phyloP scores from a whole-genome alignment of 2,797 vertebrate genomes.

The Hemibagrus guttatus region DNA sequence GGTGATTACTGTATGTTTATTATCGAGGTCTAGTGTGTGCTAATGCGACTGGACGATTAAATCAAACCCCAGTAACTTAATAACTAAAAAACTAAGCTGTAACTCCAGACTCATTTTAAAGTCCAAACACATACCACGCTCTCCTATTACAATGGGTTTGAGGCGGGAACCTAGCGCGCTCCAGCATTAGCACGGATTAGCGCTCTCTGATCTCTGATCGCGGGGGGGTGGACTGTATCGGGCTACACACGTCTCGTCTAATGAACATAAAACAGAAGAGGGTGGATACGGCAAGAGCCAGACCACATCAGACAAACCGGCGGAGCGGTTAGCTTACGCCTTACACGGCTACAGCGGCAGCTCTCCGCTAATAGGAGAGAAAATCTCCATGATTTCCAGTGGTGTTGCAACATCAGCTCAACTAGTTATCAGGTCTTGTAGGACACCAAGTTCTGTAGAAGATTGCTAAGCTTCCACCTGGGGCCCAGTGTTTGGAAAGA shows the following conservation, averaged over 20 bases:
- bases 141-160: constrained; percentile 53
- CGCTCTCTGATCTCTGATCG: constrained; percentile 69
- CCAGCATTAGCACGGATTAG: constrained; percentile 57
- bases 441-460: neutral
- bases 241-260: constrained; percentile 57
- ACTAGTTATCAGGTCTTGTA: constrained; percentile 20
- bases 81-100: neutral
- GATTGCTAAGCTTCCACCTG: neutral
- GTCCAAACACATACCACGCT: constrained; percentile 54
- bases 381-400: neutral
- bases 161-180: constrained; percentile 56
- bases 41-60: neutral
- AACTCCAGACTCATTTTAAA: constrained; percentile 21
- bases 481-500: neutral
- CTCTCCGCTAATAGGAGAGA: constrained; percentile 20
- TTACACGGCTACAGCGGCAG: constrained; percentile 33
- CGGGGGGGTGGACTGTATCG: constrained; percentile 26
- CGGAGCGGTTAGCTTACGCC: constrained; percentile 27
- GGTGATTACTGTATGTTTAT: neutral
- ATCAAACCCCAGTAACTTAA: neutral
- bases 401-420: constrained; percentile 22
- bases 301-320: constrained; percentile 57
- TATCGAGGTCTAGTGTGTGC: neutral
- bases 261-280: constrained; percentile 47
- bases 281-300: constrained; percentile 47